phyloP scores from a whole-genome alignment of 2,113 vertebrate genomes.

The Misgurnus anguillicaudatus region DNA sequence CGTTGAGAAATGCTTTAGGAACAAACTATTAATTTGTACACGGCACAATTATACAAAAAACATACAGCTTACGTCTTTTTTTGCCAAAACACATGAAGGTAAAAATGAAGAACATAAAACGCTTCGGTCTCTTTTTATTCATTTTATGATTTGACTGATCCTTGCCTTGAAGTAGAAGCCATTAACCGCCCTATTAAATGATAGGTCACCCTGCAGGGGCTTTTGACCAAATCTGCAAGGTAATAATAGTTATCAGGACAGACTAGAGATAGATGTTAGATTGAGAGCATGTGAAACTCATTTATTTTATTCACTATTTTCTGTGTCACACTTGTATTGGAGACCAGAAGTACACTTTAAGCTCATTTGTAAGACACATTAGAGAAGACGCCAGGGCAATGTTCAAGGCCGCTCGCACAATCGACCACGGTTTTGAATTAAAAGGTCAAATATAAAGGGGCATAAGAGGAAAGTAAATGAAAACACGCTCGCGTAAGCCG shows the following conservation, averaged over 20 bases:
- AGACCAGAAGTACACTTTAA: not conserved
- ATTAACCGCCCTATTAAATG: slow-evolving; percentile 71
- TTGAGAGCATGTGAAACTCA: slow-evolving; percentile 46
- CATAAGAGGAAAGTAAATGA: slow-evolving; percentile 29
- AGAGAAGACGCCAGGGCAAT: slow-evolving; percentile 10
- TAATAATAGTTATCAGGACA: slow-evolving; percentile 67
- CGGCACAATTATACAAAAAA: no score
- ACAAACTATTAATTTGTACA: no score
- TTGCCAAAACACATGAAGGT: slow-evolving; percentile 10
- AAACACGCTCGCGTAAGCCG: not conserved
- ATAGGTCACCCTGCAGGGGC: slow-evolving; percentile 58
- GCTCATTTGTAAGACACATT: slow-evolving; percentile 29
- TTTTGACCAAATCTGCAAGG: slow-evolving; percentile 62
- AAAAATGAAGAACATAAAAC: slow-evolving; percentile 47
- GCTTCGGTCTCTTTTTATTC: slow-evolving; percentile 56
- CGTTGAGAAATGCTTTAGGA: no score
- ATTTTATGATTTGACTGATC: slow-evolving; percentile 62
- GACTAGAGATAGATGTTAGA: slow-evolving; percentile 61
- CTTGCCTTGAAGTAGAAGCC: slow-evolving; percentile 65
- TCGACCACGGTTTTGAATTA: slow-evolving; percentile 35
- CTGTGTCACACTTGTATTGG: not conserved
- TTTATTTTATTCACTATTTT: not conserved
- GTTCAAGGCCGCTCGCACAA: slow-evolving; percentile 16
- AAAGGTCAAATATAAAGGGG: slow-evolving; percentile 38
- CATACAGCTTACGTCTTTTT: no score